Evolutionary conservation across 2,888 invertebrate species (phyloP), one percentile per base, ranked within the genome.

Genomic region (Eulithis prunata): DNA sequence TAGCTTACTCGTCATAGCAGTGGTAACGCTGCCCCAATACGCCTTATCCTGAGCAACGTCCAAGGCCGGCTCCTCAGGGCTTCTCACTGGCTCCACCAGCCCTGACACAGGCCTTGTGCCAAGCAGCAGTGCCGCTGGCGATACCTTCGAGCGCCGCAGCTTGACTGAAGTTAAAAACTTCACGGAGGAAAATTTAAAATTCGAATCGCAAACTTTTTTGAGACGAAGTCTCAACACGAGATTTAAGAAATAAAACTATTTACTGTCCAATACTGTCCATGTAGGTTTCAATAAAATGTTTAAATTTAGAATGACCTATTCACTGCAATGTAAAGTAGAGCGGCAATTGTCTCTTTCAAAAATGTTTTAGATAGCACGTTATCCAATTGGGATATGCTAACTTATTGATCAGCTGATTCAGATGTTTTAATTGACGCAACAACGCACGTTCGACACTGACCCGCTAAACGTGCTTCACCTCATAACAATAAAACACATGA

Each of bases 121-220:
- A 78, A 94, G 94, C 86, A 94, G 93, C 91, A 94, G 70, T 54
- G 93, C 91, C 83, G 91, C 94, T 83, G 94, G 90, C 70, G 93
- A 88, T 70, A 90, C 90, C 81, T 88, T 84, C 77, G 92, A 89
- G 61, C 93, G 91, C 83, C 91, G 90, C 93, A 90, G 90, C 78
- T 91, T 91, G 90, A 83, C 73, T 78, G 81, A 72, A 81, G 71
- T 69, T 66, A 38, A 21, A 68, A 64, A 70, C 77, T 73, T 68
- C 72, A 57, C 38, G 71, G 64, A 71, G 41, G 52, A 71, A 62
- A 58, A 11, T 41, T 41, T 62, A 65, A 73, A 64, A 49, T 36
- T 60, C 11, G 49, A 59, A 49, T 14, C 13, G 2, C 13, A 53
- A 67, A 63, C 63, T 63, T 60, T 63, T 62, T 57, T 47, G 45